A percentile compares a stretch with the other conserved stretches of the same genome.
Conservation (phyloP, 1,140 invertebrate species). For the Nebria ingens region DNA sequence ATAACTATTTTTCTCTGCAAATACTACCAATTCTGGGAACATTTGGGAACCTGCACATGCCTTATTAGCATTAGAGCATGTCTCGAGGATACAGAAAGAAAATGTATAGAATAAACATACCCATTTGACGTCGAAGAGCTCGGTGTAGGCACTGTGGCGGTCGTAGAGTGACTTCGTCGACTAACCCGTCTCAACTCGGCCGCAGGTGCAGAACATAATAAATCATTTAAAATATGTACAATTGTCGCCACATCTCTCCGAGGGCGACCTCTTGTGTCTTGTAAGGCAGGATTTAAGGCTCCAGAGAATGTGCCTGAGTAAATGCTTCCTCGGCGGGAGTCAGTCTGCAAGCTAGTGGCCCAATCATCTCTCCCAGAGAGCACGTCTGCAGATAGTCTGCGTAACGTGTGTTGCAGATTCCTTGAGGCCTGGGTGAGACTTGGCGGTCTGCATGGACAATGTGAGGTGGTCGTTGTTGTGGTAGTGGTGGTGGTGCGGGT, state of each 20-base stretch:
- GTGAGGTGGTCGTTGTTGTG: no score
- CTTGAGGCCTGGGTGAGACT: constrained; percentile 74
- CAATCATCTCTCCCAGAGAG: constrained; percentile 49
- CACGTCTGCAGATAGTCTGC: constrained; percentile 82
- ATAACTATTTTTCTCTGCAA: no score
- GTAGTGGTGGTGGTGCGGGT: background rate
- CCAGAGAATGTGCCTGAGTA: constrained; percentile 77
- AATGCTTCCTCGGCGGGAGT: constrained; percentile 70
- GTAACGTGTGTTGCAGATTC: constrained; percentile 82
- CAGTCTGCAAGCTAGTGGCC: constrained; percentile 21
- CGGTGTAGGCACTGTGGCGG: constrained; percentile 18
- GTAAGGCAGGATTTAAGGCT: constrained; percentile 85
- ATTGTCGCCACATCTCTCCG: constrained; percentile 89
- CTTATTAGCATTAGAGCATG: no score
- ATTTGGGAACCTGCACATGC: no score
- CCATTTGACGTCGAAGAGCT: no score
- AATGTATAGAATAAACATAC: no score
- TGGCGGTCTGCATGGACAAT: constrained; percentile 25
- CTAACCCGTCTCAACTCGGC: constrained; percentile 30
- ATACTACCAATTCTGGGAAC: no score
- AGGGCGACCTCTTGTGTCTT: constrained; percentile 76
- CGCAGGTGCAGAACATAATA: constrained; percentile 73
- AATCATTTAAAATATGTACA: constrained; percentile 89
- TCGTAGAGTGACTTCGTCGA: constrained; percentile 14
- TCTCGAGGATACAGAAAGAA: no score